A percentile compares a stretch with the other conserved stretches of the same genome.
phyloP scores from a whole-genome alignment of 2,113 vertebrate species.

The Otolemur garnettii region DNA sequence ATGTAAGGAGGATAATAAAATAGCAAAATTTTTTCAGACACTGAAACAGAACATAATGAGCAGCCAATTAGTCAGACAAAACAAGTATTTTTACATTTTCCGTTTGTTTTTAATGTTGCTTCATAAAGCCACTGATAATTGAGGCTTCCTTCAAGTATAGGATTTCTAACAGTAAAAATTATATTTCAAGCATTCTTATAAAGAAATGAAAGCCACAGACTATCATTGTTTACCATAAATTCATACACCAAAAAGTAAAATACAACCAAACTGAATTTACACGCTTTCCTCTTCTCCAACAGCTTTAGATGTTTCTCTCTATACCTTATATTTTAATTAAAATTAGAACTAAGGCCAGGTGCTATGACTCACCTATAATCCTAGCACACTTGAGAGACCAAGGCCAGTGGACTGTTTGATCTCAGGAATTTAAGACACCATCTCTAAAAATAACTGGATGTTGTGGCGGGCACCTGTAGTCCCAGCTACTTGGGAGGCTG shows the following conservation, averaged over 20 bases:
- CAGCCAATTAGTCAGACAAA: constrained; percentile 20
- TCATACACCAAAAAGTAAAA: not conserved
- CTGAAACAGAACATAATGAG: not conserved
- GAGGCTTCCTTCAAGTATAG: constrained; percentile 38
- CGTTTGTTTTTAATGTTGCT: constrained; percentile 37
- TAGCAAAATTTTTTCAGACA: not conserved
- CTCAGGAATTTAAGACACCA: too few species aligned
- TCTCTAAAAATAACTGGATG: too few species aligned
- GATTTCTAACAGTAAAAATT: constrained; percentile 42
- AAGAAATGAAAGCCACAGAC: not conserved
- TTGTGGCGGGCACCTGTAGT: too few species aligned
- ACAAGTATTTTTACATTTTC: constrained; percentile 14
- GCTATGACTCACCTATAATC: too few species aligned
- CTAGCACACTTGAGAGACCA: too few species aligned
- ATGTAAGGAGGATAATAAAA: not conserved
- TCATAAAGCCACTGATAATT: constrained; percentile 31
- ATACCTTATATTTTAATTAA: not conserved
- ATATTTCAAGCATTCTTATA: not conserved
- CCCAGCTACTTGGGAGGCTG: too few species aligned
- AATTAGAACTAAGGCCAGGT: not conserved
- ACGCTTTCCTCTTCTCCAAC: not conserved
- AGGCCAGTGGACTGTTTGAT: too few species aligned
- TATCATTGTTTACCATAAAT: not conserved
- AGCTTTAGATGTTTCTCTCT: not conserved
- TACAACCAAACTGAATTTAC: not conserved